Conservation (phyloP, 2,113 vertebrate species). For the Oxyura jamaicensis region DNA sequence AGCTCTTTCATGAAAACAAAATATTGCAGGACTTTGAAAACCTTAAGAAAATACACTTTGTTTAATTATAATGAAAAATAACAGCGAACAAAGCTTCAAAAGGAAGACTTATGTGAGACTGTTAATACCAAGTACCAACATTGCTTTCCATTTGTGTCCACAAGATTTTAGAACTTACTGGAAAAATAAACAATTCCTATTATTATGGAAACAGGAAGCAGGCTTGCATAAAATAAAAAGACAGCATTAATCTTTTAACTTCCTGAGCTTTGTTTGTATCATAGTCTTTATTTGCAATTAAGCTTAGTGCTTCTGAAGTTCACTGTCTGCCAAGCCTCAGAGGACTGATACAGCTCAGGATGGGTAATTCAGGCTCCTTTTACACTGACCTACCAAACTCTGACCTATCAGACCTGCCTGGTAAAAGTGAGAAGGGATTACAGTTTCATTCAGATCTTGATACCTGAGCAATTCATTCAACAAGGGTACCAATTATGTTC, state of each 20-base stretch:
- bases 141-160: not conserved
- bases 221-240: not conserved
- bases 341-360: not conserved
- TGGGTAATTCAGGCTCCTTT: conserved; percentile 43
- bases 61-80: not conserved
- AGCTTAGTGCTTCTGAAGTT: conserved; percentile 41
- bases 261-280: not conserved
- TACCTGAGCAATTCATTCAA: conserved; percentile 59
- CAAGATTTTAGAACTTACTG: not conserved
- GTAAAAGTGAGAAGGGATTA: conserved; percentile 53
- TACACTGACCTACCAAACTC: conserved; percentile 47
- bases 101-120: not conserved
- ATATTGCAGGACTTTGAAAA: not conserved
- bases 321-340: not conserved
- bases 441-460: conserved; percentile 36
- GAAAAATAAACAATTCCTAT: not conserved
- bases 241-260: conserved; percentile 26
- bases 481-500: conserved; percentile 44
- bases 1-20: not conserved
- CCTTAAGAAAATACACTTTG: not conserved
- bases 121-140: not conserved
- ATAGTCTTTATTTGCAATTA: conserved; percentile 54
- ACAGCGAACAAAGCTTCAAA: not conserved
- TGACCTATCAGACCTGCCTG: conserved; percentile 3
- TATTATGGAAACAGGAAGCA: not conserved